Base-by-base conservation (phyloP, 2,113 vertebrate genomes). In the Odontophorus gujanensis region DNA sequence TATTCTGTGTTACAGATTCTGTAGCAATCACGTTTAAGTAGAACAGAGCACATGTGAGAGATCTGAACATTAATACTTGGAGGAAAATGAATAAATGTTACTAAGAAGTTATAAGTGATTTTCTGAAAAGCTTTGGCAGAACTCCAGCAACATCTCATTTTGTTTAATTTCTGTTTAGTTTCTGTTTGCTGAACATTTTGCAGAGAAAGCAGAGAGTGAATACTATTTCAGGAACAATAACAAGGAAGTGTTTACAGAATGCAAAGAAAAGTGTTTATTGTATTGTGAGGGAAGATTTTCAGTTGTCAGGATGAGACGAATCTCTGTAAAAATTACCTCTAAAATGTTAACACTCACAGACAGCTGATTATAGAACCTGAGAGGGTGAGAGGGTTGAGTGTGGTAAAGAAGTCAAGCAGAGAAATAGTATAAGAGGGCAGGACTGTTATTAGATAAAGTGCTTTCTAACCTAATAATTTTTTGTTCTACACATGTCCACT, bases 321-420 rank as follows among this genome's bases (percentile, higher is more conserved):
- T 45, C 21, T 66, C 25, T 26, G 13, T 13, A 40, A 40, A 40
- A 40, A 40, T 40, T 40, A 40, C 42, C 25, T 78, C 4, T 50
- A 65, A 69, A 18, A 36, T 61, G 55, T 24, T 30, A 65, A 4
- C 11, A 4, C 14, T 17, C 30, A 50, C 24, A 71, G 42, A 42
- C 25, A 84, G 20, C 26, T 75, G 57, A 50, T 43, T 65, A 32
- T 14, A 73, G 13, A 9, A 14, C 16, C 18, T 16, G 9, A 3
- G 10, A 8, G 67, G 22, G 10, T n/a, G 32, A n/a, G 32, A 4
- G 4, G 10, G 13, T n/a, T 18, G 32, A 32, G 6, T 7, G 11
- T 6, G 4, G 9, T 9, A 6, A 6, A 5, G 20, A 25, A 25
- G 11, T 7, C 28, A 72, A 30, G 7, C 20, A n/a, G 2, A n/a